phyloP scores from a whole-genome alignment of 2,797 vertebrate genomes.

The Echiichthys vipera region DNA sequence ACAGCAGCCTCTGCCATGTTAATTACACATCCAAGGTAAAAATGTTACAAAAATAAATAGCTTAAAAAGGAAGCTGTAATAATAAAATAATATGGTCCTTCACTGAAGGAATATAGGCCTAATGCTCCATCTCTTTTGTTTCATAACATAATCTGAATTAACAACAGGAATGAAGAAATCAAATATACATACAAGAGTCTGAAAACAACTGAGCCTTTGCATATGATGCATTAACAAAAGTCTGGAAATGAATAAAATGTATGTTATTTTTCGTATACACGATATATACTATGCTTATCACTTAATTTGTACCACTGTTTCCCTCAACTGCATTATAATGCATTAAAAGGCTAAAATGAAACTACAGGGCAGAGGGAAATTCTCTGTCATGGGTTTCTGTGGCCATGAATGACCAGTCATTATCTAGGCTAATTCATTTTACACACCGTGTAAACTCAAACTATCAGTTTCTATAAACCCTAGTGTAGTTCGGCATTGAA shows the following conservation, averaged over 20 bases:
- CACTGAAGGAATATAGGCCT: constrained; percentile 90
- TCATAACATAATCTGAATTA: constrained; percentile 82
- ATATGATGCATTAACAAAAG: constrained; percentile 61
- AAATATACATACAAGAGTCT: constrained; percentile 74
- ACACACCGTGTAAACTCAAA: constrained; percentile 49
- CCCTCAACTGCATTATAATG: constrained; percentile 24
- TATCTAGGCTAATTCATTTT: constrained; percentile 25
- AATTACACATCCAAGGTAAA: constrained; percentile 78
- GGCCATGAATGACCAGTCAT: constrained; percentile 23
- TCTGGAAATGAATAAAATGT: constrained; percentile 60
- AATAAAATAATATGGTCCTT: constrained; percentile 87
- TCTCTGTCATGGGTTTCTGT: constrained; percentile 31
- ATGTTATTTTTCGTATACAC: constrained; percentile 54
- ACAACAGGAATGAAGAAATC: constrained; percentile 83
- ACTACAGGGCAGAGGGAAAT: constrained; percentile 38
- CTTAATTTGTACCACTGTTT: constrained; percentile 38
- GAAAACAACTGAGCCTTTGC: constrained; percentile 62
- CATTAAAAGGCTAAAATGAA: constrained; percentile 16
- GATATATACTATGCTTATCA: constrained; percentile 55
- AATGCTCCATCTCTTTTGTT: constrained; percentile 76
- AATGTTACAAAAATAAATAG: constrained; percentile 90
- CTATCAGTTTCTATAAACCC: not conserved
- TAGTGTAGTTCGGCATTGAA: constrained; percentile 10
- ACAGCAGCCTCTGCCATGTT: constrained; percentile 83
- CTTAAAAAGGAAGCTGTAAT: constrained; percentile 89